Conservation (phyloP, 2,888 invertebrate genomes). For the Polydrusus tereticollis region DNA sequence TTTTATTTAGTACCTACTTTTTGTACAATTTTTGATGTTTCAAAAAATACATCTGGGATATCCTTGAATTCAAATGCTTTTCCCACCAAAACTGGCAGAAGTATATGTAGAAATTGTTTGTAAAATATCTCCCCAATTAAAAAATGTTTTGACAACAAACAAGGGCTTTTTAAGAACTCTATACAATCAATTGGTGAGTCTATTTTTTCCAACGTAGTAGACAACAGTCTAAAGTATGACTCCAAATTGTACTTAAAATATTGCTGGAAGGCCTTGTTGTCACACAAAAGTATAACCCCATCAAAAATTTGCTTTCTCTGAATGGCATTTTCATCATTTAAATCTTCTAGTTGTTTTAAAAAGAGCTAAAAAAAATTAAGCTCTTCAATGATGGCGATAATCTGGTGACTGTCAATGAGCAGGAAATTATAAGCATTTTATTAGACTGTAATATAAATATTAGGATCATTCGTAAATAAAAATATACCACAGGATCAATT, state of each 20-base stretch:
- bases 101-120: slow-evolving; percentile 50
- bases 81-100: slow-evolving; percentile 41
- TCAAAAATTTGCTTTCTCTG: slow-evolving; percentile 11
- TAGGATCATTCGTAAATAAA: too few relatives aligned
- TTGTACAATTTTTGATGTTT: slow-evolving; percentile 49
- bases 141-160: slow-evolving; percentile 52
- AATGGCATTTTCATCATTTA: neutral
- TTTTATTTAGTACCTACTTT: slow-evolving; percentile 54
- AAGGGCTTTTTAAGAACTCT: slow-evolving; percentile 50
- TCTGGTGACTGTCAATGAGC: too few relatives aligned
- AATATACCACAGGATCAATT: too few relatives aligned
- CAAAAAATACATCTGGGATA: slow-evolving; percentile 44
- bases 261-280: slow-evolving; percentile 57
- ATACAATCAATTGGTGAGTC: slow-evolving; percentile 37
- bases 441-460: too few relatives aligned
- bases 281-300: slow-evolving; percentile 40
- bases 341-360: slow-evolving; percentile 8
- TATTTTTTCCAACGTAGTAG: slow-evolving; percentile 48
- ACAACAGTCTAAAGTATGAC: slow-evolving; percentile 56
- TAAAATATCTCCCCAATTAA: slow-evolving; percentile 36
- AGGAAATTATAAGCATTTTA: too few relatives aligned
- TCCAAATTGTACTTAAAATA: slow-evolving; percentile 57
- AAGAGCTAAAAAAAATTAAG: slow-evolving; percentile 27
- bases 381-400: too few relatives aligned
- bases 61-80: slow-evolving; percentile 47